Evolutionary conservation across 2,797 vertebrate species (phyloP), one percentile per base, ranked within the genome.

Genomic region (Sebastes miniatus): DNA sequence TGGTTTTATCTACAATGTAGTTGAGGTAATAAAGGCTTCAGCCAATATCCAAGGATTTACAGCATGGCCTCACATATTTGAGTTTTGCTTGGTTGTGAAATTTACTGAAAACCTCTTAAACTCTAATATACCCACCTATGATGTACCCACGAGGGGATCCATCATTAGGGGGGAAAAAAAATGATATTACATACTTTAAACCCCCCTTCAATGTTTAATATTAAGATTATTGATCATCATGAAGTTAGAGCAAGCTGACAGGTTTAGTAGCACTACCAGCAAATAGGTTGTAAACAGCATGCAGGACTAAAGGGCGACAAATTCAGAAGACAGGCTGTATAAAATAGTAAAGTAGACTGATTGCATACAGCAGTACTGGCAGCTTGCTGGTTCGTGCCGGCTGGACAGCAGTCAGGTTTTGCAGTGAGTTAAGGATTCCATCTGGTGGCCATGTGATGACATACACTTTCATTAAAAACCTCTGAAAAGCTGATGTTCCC

Each of bases 371-470:
- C 32, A 58, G 47, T 4, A 3, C 22, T 76, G 63, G 25, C 31
- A 70, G 29, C 6, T 64, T 16, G 13, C 5, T n/a, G n/a, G 11
- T 20, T 47, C 7, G 25, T n/a, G 32, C 34, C 14, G 8, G 20
- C 16, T 20, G 27, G 27, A 43, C n/a, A 31, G 20, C 10, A 14
- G 20, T 1, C n/a, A 18, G 2, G 54, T 58, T 81, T 62, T 69
- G 11, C 14, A 39, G 2, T 69, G 66, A 59, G 73, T 61, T 14
- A 74, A 85, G 77, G 69, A 7, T 18, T 69, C 85, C 89, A 85
- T 83, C 89, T 87, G 82, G 81, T 83, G 89, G 73, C 50, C 52
- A 70, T 22, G 1, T 20, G n/a, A 36, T 67, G 10, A 9, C 16
- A 16, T 31, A 34, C 6, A 29, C 22, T 24, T 50, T 65, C 12